Base-by-base conservation (phyloP, 2,888 invertebrate genomes). In the Rapana venosa region DNA sequence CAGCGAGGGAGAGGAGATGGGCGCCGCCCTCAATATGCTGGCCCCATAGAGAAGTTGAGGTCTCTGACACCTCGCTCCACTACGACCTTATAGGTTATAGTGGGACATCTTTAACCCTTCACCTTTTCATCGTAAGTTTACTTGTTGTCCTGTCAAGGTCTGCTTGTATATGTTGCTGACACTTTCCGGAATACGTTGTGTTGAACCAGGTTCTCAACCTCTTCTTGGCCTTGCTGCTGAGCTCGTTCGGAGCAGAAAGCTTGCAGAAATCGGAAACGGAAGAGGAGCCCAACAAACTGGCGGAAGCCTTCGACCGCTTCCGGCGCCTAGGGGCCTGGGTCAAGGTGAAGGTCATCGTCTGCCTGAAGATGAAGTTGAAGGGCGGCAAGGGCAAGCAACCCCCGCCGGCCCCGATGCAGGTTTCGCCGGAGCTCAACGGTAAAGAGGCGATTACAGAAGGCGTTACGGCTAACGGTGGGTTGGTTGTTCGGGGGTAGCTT, bases 181-280 rank as follows among this genome's bases (percentile, higher is more conserved):
- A n/a, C n/a, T n/a, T n/a, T n/a, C n/a, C n/a, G n/a, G n/a, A n/a
- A n/a, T n/a, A n/a, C n/a, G n/a, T n/a, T n/a, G n/a, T n/a, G n/a
- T n/a, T n/a, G n/a, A n/a, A n/a, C n/a, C 96, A 99, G 99, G 99
- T 99, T 95, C 97, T 99, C 96, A 99, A 99, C 97, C 98, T 99
- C 96, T 99, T 99, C 98, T 98, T 99, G 97, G 99, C 99, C 97
- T 97, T 99, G 98, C 98, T 99, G 97, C 98, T 99, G 97, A 98
- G 98, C 97, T 99, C 99, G 97, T 99, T 99, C 96, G 99, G 99
- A 96, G 98, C 99, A 93, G 99, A 99, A 93, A 99, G 98, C 97
- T 97, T 99, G 95, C 95, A 95, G 90, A 98, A 98, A 93, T 98
- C 98, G 93, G 98, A 98, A 92, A 95, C 98, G 97, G 95, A 96